Evolutionary conservation across 1,140 invertebrate genomes (phyloP), one percentile per base, ranked within the genome.

Genomic region (Drosophila truncata): DNA sequence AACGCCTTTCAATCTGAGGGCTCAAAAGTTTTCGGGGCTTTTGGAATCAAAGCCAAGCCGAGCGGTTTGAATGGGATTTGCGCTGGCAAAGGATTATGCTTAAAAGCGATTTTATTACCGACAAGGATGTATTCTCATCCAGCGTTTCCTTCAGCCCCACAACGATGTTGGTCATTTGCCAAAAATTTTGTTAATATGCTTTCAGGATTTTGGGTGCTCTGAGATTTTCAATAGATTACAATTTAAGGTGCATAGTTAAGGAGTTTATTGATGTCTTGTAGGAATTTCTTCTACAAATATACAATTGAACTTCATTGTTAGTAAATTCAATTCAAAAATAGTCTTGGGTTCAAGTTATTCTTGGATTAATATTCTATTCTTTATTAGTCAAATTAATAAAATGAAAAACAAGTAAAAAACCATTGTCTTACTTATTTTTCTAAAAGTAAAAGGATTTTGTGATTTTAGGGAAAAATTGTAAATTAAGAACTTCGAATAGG

Each of bases 41-140:
- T 62, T 20, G 66, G 50, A 67, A 71, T 71, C 29, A 78, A 60
- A 72, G 70, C 54, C 52, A 64, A 69, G 37, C 47, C 44, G 11
- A 59, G 82, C 61, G 74, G 73, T 63, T 73, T 81, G 75, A 86
- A 82, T 72, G 44, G 46, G 58, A 81, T 85, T 85, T 85, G 44
- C 70, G 42, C 49, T 62, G 25, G 75, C 67, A 61, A 58, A 73
- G 76, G 55, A 73, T 59, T 55, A 77, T 42, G 72, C 25, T 52
- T 67, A 69, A 52, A 74, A 59, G 63, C 63, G 49, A 83, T 83
- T 84, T 63, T 65, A 62, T 41, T 65, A 52, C 60, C 73, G 20
- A 69, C 49, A 71, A 78, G 62, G 49, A 74, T 76, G 37, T 55
- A 64, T 72, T 52, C 55, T 70, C 29, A 75, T 31, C 46, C 37